These are phyloP conservation scores for Cladopsammia gracilis DNA, from an alignment of 64 coral and sea anemone genomes.

Conservation along the genomic window DNA sequence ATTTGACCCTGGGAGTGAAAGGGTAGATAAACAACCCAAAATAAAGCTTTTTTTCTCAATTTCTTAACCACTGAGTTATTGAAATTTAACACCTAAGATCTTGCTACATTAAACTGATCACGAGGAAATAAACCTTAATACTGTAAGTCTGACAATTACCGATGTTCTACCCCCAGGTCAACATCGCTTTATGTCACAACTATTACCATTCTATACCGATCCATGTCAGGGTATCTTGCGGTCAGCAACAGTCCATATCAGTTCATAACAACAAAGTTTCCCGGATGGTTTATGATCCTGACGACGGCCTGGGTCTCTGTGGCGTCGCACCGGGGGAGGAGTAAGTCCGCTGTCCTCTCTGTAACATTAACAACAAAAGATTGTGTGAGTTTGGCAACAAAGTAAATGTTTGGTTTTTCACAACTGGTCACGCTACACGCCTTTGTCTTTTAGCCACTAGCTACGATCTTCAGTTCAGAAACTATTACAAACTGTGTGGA, in stretches of 20 bases:
- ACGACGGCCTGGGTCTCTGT: conserved; percentile 57
- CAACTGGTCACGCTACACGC: neutral
- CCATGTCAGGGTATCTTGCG: neutral
- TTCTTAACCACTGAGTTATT: too few relatives aligned
- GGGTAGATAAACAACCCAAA: too few relatives aligned
- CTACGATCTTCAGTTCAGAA: too few relatives aligned
- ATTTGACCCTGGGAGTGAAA: too few relatives aligned
- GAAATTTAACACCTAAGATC: too few relatives aligned
- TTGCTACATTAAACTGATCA: too few relatives aligned
- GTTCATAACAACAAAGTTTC: neutral
- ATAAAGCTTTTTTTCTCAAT: too few relatives aligned
- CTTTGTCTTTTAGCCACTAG: too few relatives aligned
- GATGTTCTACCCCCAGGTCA: neutral
- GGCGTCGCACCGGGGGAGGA: conserved; percentile 8
- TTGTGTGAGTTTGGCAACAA: neutral
- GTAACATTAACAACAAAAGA: neutral
- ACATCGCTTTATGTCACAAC: neutral
- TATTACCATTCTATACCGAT: neutral
- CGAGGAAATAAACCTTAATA: too few relatives aligned
- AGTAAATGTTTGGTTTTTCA: neutral
- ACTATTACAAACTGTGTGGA: too few relatives aligned
- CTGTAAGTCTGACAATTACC: neutral
- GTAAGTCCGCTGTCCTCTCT: conserved; percentile 40
- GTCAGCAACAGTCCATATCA: neutral
- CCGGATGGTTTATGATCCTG: conserved; percentile 51